Evolutionary conservation across 2,888 invertebrate genomes (phyloP).

Genomic region (Hydroisotoma schaefferi): DNA sequence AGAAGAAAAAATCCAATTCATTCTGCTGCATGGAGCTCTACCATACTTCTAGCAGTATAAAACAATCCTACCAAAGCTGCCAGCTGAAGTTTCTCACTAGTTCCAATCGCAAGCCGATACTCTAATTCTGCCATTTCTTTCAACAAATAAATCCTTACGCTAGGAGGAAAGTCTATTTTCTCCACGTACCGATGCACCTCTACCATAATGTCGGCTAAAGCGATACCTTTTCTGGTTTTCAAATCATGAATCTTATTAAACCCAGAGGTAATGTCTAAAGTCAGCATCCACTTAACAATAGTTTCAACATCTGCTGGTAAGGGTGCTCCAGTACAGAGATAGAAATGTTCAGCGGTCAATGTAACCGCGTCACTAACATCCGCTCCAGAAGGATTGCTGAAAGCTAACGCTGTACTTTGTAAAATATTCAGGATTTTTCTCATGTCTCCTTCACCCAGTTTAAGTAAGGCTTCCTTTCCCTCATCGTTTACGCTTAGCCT

Average conservation of each 20-base stretch:
- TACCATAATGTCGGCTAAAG: slow-evolving; percentile 86
- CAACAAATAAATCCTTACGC: slow-evolving; percentile 71
- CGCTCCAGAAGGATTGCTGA: slow-evolving; percentile 51
- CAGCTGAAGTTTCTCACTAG: slow-evolving; percentile 85
- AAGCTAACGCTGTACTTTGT: slow-evolving; percentile 93
- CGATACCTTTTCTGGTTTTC: slow-evolving; percentile 84
- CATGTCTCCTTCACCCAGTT: slow-evolving; percentile 95
- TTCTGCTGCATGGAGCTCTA: slow-evolving; percentile 45
- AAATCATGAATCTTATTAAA: slow-evolving; percentile 72
- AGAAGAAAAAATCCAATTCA: slow-evolving; percentile 4
- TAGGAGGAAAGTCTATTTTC: slow-evolving; percentile 80
- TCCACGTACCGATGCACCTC: slow-evolving; percentile 84
- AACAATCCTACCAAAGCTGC: slow-evolving; percentile 86
- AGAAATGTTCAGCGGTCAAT: slow-evolving; percentile 86
- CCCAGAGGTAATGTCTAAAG: slow-evolving; percentile 68
- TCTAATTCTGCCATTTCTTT: slow-evolving; percentile 88
- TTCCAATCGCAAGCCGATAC: slow-evolving; percentile 76
- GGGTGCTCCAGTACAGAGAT: slow-evolving; percentile 96
- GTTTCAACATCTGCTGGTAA: slow-evolving; percentile 80
- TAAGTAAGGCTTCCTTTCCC: slow-evolving; percentile 83
- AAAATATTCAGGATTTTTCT: slow-evolving; percentile 92
- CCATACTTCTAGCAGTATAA: slow-evolving; percentile 63
- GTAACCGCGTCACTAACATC: slow-evolving; percentile 55
- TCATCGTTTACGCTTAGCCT: slow-evolving; percentile 81
- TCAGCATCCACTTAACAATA: slow-evolving; percentile 81